These are phyloP conservation scores for Rhagonycha fulva DNA, from an alignment of 2,888 invertebrate genomes.

Conservation along the genomic window DNA sequence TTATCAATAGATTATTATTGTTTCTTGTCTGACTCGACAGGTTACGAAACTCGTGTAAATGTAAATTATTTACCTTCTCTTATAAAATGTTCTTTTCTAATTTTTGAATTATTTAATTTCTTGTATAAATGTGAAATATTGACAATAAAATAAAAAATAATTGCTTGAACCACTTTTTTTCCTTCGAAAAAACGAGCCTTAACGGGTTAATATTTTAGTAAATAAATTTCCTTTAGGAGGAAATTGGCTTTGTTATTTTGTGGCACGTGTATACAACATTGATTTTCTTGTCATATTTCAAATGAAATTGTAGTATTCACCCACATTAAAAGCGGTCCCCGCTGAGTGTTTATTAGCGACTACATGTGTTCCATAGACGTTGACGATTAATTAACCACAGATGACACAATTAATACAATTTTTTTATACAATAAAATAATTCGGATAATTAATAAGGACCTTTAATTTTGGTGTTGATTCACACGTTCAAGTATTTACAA, in stretches of 20 bases:
- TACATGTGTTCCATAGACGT: constrained; percentile 11
- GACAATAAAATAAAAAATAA: no score
- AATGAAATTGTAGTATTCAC: constrained; percentile 6
- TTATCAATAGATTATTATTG: no score
- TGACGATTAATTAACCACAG: constrained; percentile 2
- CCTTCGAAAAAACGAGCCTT: not conserved
- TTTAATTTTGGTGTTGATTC: not conserved
- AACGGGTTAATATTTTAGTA: not conserved
- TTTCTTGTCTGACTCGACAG: no score
- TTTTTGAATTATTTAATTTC: no score
- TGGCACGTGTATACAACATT: not conserved
- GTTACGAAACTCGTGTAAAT: no score
- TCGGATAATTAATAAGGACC: not conserved
- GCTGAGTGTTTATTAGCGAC: constrained; percentile 9
- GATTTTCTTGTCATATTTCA: not conserved
- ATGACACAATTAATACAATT: not conserved
- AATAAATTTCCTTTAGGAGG: not conserved
- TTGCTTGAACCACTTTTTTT: no score
- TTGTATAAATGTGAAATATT: no score
- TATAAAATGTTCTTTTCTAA: no score
- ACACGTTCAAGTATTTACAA: not conserved
- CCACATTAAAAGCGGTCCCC: constrained; percentile 6
- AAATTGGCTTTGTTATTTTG: not conserved
- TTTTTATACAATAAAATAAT: not conserved
- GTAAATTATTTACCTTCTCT: no score